Percentiles rank a stretch among this genome's conserved stretches.
Conservation (phyloP, 1,140 invertebrate species). For the Orchesella cincta region DNA sequence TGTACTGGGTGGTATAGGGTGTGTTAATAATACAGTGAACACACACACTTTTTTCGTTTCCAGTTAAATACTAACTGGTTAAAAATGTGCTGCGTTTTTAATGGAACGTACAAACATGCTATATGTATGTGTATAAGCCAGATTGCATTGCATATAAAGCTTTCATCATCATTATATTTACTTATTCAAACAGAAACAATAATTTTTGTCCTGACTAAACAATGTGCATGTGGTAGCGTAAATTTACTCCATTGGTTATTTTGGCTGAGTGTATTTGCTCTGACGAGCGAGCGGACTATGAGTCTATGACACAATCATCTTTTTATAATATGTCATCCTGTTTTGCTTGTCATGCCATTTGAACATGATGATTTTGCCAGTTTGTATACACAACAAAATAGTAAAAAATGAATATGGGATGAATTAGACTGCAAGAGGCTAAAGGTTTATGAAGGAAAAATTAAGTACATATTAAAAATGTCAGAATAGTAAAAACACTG, state of each 20-base stretch:
- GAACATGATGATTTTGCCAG: neutral
- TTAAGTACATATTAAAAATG: neutral
- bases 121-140: too few relatives aligned
- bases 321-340: neutral
- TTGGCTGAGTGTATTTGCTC: neutral
- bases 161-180: neutral
- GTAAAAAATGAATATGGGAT: neutral
- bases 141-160: neutral
- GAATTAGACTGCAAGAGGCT: neutral
- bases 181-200: neutral
- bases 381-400: neutral
- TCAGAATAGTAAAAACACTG: neutral
- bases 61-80: too few relatives aligned
- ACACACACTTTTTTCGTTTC: too few relatives aligned
- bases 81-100: too few relatives aligned
- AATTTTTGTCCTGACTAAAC: neutral
- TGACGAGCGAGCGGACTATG: too few relatives aligned
- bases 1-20: too few relatives aligned
- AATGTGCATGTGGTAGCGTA: neutral
- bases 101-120: too few relatives aligned
- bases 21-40: too few relatives aligned
- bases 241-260: neutral
- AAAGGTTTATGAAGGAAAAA: neutral
- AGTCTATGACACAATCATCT: neutral
- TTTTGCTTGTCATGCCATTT: neutral